Evolutionary conservation across 2,888 invertebrate species (phyloP).

Genomic region (Halocaridina rubra): DNA sequence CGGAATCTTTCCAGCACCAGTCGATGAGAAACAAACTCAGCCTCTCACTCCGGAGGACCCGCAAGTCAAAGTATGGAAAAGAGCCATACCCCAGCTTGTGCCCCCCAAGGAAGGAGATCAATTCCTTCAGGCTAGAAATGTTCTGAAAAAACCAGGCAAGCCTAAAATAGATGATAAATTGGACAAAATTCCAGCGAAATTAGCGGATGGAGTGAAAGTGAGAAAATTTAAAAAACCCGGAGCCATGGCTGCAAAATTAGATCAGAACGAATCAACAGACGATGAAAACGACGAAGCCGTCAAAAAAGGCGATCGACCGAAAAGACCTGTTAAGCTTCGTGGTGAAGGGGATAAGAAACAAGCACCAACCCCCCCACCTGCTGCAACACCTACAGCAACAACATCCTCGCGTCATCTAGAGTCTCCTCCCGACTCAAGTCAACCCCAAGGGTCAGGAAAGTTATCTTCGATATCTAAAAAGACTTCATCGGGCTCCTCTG

Average conservation of each 20-base stretch:
- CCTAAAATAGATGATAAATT: background rate
- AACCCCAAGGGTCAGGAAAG: no score
- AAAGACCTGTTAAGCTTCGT: background rate
- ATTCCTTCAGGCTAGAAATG: constrained; percentile 21
- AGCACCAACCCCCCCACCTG: background rate
- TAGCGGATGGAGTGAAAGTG: background rate
- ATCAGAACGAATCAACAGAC: background rate
- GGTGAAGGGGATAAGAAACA: background rate
- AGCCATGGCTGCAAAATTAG: background rate
- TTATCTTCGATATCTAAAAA: background rate
- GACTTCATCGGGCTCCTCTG: background rate
- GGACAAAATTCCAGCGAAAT: background rate
- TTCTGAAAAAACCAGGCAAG: constrained; percentile 13
- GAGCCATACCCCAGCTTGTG: background rate
- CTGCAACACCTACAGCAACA: background rate
- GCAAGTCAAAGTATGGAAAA: background rate
- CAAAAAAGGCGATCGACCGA: background rate
- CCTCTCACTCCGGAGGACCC: background rate
- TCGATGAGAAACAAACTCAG: background rate
- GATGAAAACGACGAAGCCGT: background rate
- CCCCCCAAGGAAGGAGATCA: constrained; percentile 25
- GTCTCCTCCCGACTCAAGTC: background rate
- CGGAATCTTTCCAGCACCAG: background rate
- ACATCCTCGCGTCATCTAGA: background rate
- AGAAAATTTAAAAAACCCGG: background rate